phyloP scores from a whole-genome alignment of 2,113 vertebrate genomes.

The Perognathus longimembris region DNA sequence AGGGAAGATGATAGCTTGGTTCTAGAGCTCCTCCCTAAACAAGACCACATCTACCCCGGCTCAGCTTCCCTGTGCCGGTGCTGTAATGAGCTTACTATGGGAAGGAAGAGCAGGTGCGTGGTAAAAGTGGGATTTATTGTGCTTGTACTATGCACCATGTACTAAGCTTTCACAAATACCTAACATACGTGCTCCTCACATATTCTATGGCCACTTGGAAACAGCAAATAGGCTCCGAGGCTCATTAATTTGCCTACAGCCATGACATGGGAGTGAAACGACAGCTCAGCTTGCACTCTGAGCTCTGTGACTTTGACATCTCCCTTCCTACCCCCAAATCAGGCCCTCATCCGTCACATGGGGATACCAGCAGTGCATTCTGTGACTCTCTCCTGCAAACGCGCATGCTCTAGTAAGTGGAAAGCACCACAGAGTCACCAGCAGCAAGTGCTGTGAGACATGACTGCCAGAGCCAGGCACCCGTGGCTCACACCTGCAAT shows the following conservation, averaged over 20 bases:
- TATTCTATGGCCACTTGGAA: not conserved
- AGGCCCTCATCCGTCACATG: not conserved
- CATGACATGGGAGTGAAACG: no score
- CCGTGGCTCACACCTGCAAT: no score
- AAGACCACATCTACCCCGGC: not conserved
- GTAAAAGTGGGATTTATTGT: not conserved
- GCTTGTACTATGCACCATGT: no score
- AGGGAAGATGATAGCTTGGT: conserved; percentile 7
- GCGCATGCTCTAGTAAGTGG: not conserved
- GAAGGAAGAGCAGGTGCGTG: not conserved
- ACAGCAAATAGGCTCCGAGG: not conserved
- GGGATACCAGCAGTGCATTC: not conserved
- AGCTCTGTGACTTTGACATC: not conserved
- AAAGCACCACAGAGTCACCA: rapidly evolving
- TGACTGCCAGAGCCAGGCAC: not conserved
- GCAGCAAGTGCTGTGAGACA: not conserved
- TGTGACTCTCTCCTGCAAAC: not conserved
- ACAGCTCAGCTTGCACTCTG: not conserved
- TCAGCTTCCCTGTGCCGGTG: not conserved
- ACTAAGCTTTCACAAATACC: not conserved
- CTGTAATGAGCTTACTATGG: not conserved
- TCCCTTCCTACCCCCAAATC: not conserved
- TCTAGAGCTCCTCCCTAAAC: not conserved
- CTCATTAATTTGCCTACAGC: not conserved
- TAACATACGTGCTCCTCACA: not conserved